phyloP scores from a whole-genome alignment of 1,140 invertebrate species.

The Stenopsyche tienmushanensis region DNA sequence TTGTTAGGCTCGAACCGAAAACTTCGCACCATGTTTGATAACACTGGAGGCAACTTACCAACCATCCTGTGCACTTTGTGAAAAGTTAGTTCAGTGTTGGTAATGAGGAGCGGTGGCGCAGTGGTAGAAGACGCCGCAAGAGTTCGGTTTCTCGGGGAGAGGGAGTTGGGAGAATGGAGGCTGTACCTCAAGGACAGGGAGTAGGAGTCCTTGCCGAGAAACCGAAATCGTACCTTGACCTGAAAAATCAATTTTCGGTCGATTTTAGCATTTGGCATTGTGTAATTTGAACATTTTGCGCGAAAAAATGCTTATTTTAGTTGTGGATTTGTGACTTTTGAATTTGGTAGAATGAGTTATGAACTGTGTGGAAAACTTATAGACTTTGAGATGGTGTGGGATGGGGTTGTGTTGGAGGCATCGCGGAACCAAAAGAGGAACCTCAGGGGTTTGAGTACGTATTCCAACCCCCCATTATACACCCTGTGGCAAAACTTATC shows the following conservation, averaged over 20 bases:
- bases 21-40: constrained; percentile 20
- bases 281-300: neutral
- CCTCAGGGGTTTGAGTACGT: constrained; percentile 9
- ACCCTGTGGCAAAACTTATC: constrained; percentile 41
- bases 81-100: constrained; percentile 24
- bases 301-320: neutral
- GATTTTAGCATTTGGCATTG: neutral
- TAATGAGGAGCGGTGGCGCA: constrained; percentile 27
- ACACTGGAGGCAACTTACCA: constrained; percentile 6
- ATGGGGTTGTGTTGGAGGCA: neutral
- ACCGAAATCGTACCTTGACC: neutral
- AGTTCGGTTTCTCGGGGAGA: constrained; percentile 27
- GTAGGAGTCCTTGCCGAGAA: neutral
- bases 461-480: constrained; percentile 5
- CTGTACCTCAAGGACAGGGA: neutral
- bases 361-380: no score
- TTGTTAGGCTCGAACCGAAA: neutral
- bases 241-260: neutral
- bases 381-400: neutral
- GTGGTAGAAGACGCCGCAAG: constrained; percentile 35
- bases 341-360: no score
- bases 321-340: no score
- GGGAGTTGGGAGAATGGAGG: neutral
- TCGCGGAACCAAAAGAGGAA: constrained; percentile 13
- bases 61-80: constrained; percentile 27